phyloP scores from a whole-genome alignment of 2,888 invertebrate species.

The Mallateleia sp. region DNA sequence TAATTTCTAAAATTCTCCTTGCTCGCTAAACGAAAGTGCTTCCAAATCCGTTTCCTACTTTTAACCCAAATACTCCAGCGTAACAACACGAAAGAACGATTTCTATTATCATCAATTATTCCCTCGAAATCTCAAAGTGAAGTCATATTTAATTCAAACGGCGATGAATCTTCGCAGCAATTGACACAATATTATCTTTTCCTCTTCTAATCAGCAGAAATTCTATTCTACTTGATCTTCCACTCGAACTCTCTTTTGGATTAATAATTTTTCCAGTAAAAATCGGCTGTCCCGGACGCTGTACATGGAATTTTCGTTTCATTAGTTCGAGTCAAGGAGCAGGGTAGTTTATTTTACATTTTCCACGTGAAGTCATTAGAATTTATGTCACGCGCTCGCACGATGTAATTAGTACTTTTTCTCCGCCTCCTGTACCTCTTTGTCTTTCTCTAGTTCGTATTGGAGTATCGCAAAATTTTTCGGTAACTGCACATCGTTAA shows the following conservation, averaged over 20 bases:
- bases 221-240: slow-evolving; percentile 27
- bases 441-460: neutral
- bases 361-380: neutral
- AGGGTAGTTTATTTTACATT: neutral
- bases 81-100: slow-evolving; percentile 2
- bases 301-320: neutral
- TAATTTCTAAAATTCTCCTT: too few species aligned
- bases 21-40: neutral
- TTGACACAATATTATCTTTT: slow-evolving; percentile 47
- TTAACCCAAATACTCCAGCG: neutral
- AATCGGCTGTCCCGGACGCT: neutral
- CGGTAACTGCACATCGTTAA: too few species aligned
- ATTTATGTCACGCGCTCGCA: neutral
- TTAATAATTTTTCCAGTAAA: slow-evolving; percentile 52
- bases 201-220: slow-evolving; percentile 43
- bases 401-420: neutral
- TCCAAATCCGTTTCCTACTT: neutral
- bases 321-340: neutral
- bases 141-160: slow-evolving; percentile 53
- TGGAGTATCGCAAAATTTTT: too few species aligned
- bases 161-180: slow-evolving; percentile 25
- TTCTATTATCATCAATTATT: slow-evolving; percentile 29
- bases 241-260: slow-evolving; percentile 17
- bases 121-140: slow-evolving; percentile 32
- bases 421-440: neutral